Conservation (phyloP, 2,113 vertebrate genomes). For the Aramus guarauna region DNA sequence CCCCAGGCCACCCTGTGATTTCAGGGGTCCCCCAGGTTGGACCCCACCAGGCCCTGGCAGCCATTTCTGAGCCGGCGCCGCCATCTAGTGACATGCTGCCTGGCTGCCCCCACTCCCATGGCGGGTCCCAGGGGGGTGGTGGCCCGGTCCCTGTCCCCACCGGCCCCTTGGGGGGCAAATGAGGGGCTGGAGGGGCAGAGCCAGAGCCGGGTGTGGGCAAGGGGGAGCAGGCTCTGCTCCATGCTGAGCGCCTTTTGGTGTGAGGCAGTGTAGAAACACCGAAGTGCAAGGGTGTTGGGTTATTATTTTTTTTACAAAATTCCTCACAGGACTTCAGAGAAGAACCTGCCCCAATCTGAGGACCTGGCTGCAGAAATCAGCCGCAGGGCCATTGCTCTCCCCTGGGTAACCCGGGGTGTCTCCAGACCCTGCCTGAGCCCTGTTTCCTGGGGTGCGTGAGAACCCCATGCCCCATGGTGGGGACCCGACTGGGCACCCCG, state of each 20-base stretch:
- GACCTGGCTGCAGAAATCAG: not conserved
- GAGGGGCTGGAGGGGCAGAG: not conserved
- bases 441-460: accelerated
- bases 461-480: not conserved
- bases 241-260: accelerated
- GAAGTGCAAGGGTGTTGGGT: accelerated
- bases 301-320: no score
- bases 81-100: conserved; percentile 4
- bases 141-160: not conserved
- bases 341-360: not conserved
- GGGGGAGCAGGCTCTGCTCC: accelerated
- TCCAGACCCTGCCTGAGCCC: not conserved
- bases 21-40: not conserved
- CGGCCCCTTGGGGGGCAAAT: accelerated
- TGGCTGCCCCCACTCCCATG: not conserved
- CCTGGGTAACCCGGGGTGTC: accelerated
- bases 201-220: not conserved
- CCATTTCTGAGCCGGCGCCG: not conserved
- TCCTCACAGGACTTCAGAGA: not conserved
- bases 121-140: accelerated
- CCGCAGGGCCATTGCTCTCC: not conserved
- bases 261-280: not conserved
- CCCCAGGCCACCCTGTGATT: not conserved
- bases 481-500: accelerated
- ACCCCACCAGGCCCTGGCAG: accelerated